Evolutionary conservation across 2,888 invertebrate genomes (phyloP).

Genomic region (Acanthosepion esculentum): DNA sequence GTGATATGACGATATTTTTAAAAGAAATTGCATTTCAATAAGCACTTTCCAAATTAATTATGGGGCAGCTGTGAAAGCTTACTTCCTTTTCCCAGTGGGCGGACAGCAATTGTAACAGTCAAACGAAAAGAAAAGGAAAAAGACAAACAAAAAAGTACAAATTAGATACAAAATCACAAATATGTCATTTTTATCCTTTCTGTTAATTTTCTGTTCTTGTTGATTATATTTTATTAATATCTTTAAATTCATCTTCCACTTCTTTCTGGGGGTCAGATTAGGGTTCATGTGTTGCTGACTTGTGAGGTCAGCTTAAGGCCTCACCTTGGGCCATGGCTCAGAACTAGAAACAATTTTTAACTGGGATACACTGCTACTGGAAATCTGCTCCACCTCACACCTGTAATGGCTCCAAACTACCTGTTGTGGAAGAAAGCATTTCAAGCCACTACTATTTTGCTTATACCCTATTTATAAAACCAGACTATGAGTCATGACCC

Average conservation of each 20-base stretch:
- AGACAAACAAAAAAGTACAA: not conserved
- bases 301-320: not conserved
- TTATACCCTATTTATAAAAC: not conserved
- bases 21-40: not conserved
- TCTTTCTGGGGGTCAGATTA: not conserved
- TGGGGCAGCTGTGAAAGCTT: not conserved
- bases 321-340: not conserved
- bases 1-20: not conserved
- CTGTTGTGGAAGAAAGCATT: slow-evolving; percentile 4
- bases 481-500: not conserved
- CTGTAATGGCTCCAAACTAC: not conserved
- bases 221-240: not conserved
- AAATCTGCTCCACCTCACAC: not conserved
- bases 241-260: not conserved
- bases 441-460: not conserved
- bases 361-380: not conserved
- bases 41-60: slow-evolving; percentile 10
- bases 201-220: not conserved
- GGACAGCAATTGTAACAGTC: not conserved
- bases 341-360: not conserved
- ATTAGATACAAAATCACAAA: not conserved
- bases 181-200: not conserved
- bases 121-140: not conserved
- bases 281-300: not conserved
- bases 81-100: not conserved